A percentile compares a stretch with the other conserved stretches of the same genome.
Conservation (phyloP, 2,113 vertebrate genomes). For the Scophthalmus maximus region DNA sequence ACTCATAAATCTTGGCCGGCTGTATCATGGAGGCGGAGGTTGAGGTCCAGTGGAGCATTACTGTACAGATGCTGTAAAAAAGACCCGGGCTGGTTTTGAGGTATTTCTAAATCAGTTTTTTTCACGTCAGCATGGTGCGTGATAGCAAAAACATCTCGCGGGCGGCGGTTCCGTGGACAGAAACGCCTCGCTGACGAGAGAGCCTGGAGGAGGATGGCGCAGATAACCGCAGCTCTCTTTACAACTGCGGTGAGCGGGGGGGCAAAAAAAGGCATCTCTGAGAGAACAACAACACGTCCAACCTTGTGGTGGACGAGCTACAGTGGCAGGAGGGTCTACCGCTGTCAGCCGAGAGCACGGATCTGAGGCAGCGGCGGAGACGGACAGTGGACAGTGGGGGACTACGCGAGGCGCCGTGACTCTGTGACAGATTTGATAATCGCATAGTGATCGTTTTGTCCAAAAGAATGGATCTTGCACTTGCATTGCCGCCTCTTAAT, state of each 20-base stretch:
- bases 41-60: not conserved
- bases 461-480: too few relatives aligned
- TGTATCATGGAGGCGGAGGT: not conserved
- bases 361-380: too few relatives aligned
- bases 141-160: too few relatives aligned
- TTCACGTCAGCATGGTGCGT: too few relatives aligned
- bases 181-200: not conserved
- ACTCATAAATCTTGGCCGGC: not conserved
- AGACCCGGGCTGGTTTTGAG: not conserved
- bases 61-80: not conserved
- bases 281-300: not conserved
- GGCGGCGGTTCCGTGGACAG: not conserved
- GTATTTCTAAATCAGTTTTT: too few relatives aligned
- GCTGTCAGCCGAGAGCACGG: too few relatives aligned
- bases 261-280: not conserved
- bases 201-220: not conserved
- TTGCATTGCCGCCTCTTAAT: too few relatives aligned
- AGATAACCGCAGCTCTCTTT: not conserved
- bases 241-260: not conserved
- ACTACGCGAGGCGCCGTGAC: too few relatives aligned
- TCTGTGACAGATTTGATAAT: too few relatives aligned
- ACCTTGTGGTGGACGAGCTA: not conserved
- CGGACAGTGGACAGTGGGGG: too few relatives aligned
- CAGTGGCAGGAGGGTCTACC: not conserved
- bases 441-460: too few relatives aligned